phyloP scores from a whole-genome alignment of 2,888 invertebrate genomes.

The Silvanus unidentatus region DNA sequence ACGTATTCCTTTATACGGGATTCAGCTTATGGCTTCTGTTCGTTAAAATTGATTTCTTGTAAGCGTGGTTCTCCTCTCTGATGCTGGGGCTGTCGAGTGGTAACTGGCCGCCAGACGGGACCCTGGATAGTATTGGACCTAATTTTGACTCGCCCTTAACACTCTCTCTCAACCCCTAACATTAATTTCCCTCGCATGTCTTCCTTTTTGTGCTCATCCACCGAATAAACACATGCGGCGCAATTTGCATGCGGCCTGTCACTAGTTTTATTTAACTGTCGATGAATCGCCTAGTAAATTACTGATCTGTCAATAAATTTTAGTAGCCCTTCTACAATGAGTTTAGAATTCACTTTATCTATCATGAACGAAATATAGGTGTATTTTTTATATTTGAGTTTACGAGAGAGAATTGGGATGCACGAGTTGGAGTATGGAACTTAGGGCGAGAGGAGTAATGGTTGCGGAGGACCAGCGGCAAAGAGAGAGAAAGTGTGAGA shows the following conservation, averaged over 20 bases:
- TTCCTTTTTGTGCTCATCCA: conserved; percentile 34
- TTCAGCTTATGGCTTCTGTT: conserved; percentile 30
- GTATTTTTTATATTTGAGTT: too few species aligned
- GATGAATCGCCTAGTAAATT: conserved; percentile 22
- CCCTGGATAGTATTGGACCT: conserved; percentile 18
- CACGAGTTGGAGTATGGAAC: too few species aligned
- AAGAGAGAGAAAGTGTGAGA: too few species aligned
- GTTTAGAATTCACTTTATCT: too few species aligned
- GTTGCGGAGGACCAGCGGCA: too few species aligned
- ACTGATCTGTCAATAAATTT: conserved; percentile 4
- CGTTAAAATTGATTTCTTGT: conserved; percentile 31
- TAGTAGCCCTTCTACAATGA: too few species aligned
- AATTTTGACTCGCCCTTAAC: conserved; percentile 31
- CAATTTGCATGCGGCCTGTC: conserved; percentile 36
- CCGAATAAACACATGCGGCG: conserved; percentile 37
- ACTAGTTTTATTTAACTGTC: conserved; percentile 35
- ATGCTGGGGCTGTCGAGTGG: conserved; percentile 27
- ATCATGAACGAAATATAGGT: too few species aligned
- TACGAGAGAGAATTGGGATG: too few species aligned
- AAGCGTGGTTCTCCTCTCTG: conserved; percentile 11
- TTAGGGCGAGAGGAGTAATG: too few species aligned
- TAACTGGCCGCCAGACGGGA: conserved; percentile 34
- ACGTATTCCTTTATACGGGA: conserved; percentile 40
- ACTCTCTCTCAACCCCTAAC: conserved; percentile 34
- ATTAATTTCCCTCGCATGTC: conserved; percentile 45